A percentile compares a stretch with the other conserved stretches of the same genome.
Evolutionary conservation across 2,113 vertebrate species (phyloP).

Genomic region (Octodon degus): DNA sequence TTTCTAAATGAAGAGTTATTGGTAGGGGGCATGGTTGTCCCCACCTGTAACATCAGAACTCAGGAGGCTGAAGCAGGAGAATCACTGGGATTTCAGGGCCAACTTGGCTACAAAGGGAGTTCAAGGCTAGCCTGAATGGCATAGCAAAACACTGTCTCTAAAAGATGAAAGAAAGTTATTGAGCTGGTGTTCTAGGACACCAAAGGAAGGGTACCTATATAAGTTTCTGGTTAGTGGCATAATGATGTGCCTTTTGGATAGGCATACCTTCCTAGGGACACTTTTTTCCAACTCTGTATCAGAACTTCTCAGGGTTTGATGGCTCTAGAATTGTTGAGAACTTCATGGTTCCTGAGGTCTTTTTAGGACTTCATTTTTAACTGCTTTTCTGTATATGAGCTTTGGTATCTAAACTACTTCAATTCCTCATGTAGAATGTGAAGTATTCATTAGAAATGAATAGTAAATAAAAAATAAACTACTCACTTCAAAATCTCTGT

Average conservation of each 20-base stretch:
- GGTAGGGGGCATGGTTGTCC: neutral
- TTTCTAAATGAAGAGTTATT: slow-evolving; percentile 22
- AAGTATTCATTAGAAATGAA: slow-evolving; percentile 38
- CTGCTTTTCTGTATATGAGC: neutral
- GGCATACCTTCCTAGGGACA: neutral
- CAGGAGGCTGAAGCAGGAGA: neutral
- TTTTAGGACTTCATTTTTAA: slow-evolving; percentile 45
- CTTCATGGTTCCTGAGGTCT: slow-evolving; percentile 10
- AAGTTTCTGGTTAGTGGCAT: slow-evolving; percentile 29
- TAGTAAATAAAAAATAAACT: slow-evolving; percentile 25
- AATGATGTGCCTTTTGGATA: slow-evolving; percentile 14
- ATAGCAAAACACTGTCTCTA: neutral
- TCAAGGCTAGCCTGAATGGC: neutral
- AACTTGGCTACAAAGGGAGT: neutral
- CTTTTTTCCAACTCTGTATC: slow-evolving; percentile 4
- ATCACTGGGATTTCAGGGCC: neutral
- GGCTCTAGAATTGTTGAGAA: neutral
- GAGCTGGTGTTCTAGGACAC: slow-evolving; percentile 39
- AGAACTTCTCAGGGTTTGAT: neutral
- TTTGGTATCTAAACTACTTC: slow-evolving; percentile 7
- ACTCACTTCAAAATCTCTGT: slow-evolving; percentile 17
- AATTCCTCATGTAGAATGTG: neutral
- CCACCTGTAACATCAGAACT: neutral
- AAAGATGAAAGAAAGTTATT: neutral
- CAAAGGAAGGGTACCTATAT: neutral